phyloP scores from a whole-genome alignment of 2,888 invertebrate genomes.

The Noctua janthina region DNA sequence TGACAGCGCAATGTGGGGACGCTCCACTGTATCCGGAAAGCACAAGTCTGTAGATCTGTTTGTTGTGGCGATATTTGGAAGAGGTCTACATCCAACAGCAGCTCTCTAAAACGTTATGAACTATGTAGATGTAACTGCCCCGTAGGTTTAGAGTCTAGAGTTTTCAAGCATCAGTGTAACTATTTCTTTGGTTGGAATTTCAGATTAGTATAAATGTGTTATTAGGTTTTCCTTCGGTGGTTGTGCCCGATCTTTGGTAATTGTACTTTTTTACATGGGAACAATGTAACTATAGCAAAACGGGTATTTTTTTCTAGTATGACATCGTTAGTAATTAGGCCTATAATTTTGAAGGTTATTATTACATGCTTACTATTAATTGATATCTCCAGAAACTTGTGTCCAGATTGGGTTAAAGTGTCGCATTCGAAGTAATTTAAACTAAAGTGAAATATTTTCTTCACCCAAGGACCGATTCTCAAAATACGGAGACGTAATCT shows the following conservation, averaged over 20 bases:
- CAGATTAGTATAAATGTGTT: neutral
- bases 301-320: neutral
- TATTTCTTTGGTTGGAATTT: neutral
- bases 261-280: neutral
- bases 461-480: constrained; percentile 13
- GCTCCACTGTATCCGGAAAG: neutral
- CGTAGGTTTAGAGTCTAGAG: neutral
- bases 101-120: neutral
- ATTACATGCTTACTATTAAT: neutral
- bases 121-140: neutral
- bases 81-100: neutral
- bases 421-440: neutral
- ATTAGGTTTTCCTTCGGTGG: neutral
- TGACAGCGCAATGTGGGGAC: neutral
- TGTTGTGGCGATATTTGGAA: neutral
- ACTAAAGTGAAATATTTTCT: neutral
- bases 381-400: neutral
- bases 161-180: neutral
- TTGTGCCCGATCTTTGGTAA: neutral
- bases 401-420: neutral
- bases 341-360: no score
- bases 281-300: neutral
- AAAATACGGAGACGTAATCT: constrained; percentile 27
- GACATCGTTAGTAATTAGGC: neutral
- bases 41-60: neutral